These are phyloP conservation scores for Atethmia centrago DNA, from an alignment of 2,888 invertebrate species.

Conservation along the genomic window DNA sequence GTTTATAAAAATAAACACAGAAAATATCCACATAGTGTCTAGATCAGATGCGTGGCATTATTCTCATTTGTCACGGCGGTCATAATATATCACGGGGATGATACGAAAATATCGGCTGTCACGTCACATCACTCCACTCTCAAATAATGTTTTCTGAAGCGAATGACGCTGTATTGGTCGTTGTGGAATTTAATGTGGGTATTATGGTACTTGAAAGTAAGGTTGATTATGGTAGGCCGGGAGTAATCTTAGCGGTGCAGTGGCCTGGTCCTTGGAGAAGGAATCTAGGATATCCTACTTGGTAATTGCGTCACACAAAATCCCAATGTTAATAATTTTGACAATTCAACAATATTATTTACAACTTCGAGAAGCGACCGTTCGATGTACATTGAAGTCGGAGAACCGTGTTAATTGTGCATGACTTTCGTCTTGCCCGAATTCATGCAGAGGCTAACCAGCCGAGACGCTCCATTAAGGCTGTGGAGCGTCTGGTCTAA, in stretches of 20 bases:
- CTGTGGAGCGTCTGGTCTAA: too few species aligned
- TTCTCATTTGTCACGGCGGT: conserved; percentile 64
- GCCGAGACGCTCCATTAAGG: too few species aligned
- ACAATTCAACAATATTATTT: too few species aligned
- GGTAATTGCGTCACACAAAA: not conserved
- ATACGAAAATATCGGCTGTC: conserved; percentile 59
- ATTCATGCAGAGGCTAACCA: too few species aligned
- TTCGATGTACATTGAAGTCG: too few species aligned
- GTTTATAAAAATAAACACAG: conserved; percentile 28
- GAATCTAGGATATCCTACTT: not conserved
- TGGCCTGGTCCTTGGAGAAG: not conserved
- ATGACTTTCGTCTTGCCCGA: too few species aligned
- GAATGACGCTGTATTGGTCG: conserved; percentile 1
- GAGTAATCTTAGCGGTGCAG: not conserved
- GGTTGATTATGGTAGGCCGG: conserved; percentile 10
- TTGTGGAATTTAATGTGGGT: conserved; percentile 8
- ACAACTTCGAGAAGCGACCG: too few species aligned
- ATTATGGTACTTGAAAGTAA: not conserved
- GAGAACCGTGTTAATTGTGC: too few species aligned
- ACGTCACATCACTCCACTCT: conserved; percentile 40
- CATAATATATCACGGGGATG: conserved; percentile 61
- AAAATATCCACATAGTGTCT: conserved; percentile 19
- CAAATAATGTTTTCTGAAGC: conserved; percentile 52
- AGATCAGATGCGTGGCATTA: conserved; percentile 39
- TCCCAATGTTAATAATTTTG: too few species aligned